Conservation (phyloP, 2,797 vertebrate species). For the Nannoperca australis region DNA sequence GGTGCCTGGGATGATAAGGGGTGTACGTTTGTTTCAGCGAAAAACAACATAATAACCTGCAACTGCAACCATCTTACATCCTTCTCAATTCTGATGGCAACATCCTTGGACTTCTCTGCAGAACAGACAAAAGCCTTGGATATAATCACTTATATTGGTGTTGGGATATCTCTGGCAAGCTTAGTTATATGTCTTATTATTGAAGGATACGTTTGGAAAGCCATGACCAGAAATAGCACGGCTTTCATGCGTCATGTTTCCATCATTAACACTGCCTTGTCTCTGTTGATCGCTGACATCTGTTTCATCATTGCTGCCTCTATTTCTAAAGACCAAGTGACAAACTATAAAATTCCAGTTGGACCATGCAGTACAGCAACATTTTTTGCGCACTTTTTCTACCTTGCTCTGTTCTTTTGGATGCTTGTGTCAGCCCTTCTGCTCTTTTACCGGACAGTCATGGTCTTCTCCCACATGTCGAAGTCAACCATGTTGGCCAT, state of each 20-base stretch:
- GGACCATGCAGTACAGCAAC: constrained; percentile 85
- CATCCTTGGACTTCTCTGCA: constrained; percentile 26
- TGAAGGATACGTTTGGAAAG: constrained; percentile 91
- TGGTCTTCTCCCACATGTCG: constrained; percentile 90
- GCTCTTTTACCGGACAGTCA: constrained; percentile 90
- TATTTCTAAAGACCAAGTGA: constrained; percentile 59
- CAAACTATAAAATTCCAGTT: constrained; percentile 41
- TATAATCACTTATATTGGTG: constrained; percentile 89
- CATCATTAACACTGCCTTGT: constrained; percentile 90
- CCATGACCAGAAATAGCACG: constrained; percentile 90
- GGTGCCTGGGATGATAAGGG: constrained; percentile 88
- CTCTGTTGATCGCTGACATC: constrained; percentile 89
- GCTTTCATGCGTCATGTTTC: constrained; percentile 92
- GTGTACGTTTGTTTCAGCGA: constrained; percentile 67
- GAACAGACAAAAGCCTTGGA: constrained; percentile 45
- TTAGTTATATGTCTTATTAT: constrained; percentile 89
- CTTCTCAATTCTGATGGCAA: constrained; percentile 94
- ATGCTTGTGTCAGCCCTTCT: constrained; percentile 92
- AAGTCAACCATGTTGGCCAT: constrained; percentile 87
- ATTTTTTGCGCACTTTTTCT: constrained; percentile 95
- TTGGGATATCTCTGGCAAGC: constrained; percentile 89
- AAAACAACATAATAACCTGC: constrained; percentile 52
- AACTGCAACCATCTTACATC: constrained; percentile 89
- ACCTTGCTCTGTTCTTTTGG: constrained; percentile 95
- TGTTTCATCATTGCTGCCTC: constrained; percentile 89